Evolutionary conservation across 2,888 invertebrate genomes (phyloP), one percentile per base, ranked within the genome.

Genomic region (Morpho achilles): DNA sequence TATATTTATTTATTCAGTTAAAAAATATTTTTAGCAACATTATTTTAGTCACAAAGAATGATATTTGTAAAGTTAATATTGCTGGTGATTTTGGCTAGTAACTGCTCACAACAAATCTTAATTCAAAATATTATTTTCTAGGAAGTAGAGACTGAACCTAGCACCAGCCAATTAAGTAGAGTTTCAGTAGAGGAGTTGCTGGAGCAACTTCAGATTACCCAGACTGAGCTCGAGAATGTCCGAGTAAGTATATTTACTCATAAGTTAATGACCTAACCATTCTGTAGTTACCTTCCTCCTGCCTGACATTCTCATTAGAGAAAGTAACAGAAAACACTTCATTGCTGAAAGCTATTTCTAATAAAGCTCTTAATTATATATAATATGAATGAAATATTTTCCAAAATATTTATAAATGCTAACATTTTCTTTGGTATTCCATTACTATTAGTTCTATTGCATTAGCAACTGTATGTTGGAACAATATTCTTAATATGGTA

Each of bases 201-300:
- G 73, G 94, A 95, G 79, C 96, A 96, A 83, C 89, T 97, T 74
- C 95, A 96, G 86, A 94, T 95, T 68, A 96, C 96, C 40, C 96
- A 96, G 89, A 94, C 94, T 46, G 96, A 97, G 91, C 92, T 97
- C 83, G 96, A 96, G 83, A 96, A 96, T 86, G 93, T 97, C 77
- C 95, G 96, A 94, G 96, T 96, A 91, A 92, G 92, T 81, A 50
- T 43, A 42, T 8, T 32, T 32, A 32, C 32, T 5, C 32, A 16
- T 32, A 32, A 32, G 8, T n/a, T 9, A 50, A 40, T 40, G 23
- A n/a, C 22, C 16, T 45, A 7, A 51, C 45, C 50, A 53, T 42
- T 56, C 48, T 32, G 54, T 60, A 58, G 60, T 53, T 45, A 39
- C 55, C 32, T 32, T 32, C 32, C 32, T 32, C 32, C 32, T 32